phyloP scores from a whole-genome alignment of 2,888 invertebrate genomes.

The Xylophagus ater region DNA sequence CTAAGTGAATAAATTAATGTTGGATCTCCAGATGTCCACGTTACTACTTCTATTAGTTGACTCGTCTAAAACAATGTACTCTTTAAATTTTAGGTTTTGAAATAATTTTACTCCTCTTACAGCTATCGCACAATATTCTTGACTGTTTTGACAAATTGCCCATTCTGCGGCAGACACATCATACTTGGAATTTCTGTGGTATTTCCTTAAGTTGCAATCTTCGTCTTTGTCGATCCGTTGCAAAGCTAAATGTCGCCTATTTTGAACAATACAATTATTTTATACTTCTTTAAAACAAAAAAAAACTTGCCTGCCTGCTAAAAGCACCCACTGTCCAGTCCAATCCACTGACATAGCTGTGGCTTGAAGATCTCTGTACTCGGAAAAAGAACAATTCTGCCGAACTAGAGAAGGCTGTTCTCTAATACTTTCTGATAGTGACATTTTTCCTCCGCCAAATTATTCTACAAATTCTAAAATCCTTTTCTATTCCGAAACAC shows the following conservation, averaged over 20 bases:
- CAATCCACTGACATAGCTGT: conserved; percentile 88
- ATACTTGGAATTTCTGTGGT: conserved; percentile 81
- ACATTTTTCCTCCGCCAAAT: neutral
- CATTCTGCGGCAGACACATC: conserved; percentile 88
- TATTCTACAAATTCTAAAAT: too few relatives aligned
- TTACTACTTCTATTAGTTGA: conserved; percentile 75
- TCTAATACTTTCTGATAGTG: conserved; percentile 2
- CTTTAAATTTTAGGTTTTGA: conserved; percentile 1
- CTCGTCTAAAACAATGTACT: conserved; percentile 52
- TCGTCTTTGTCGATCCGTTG: conserved; percentile 57
- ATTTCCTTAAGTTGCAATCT: conserved; percentile 53
- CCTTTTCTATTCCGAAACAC: too few relatives aligned
- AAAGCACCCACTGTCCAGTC: conserved; percentile 70
- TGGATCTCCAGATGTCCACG: conserved; percentile 63
- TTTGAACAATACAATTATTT: neutral
- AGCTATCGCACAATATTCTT: conserved; percentile 77
- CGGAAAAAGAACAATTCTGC: conserved; percentile 39
- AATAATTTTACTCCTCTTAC: too few relatives aligned
- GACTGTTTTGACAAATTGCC: conserved; percentile 69
- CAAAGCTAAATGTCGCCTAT: conserved; percentile 60
- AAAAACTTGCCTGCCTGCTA: conserved; percentile 53
- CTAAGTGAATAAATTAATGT: conserved; percentile 60
- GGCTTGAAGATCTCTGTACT: conserved; percentile 80
- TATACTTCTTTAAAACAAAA: neutral
- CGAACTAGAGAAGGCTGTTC: conserved; percentile 30